phyloP scores from a whole-genome alignment of 2,113 vertebrate genomes.

The Carollia perspicillata region DNA sequence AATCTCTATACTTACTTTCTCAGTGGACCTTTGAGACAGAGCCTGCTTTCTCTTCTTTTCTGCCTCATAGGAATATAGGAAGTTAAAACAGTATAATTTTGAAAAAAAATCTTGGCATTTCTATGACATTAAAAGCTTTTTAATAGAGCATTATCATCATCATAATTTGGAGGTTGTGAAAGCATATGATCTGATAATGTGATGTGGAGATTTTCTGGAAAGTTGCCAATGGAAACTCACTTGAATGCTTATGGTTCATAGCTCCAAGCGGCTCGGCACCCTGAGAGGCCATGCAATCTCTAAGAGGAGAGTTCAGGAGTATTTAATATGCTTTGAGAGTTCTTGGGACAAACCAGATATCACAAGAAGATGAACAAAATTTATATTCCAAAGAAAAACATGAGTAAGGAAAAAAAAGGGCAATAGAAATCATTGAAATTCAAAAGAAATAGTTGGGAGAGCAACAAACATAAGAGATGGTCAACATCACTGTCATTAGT shows the following conservation, averaged over 20 bases:
- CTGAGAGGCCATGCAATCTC: background rate
- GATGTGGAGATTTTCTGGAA: background rate
- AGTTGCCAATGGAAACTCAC: background rate
- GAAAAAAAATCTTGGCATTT: background rate
- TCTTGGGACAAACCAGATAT: background rate
- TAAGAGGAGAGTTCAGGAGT: background rate
- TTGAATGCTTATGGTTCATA: background rate
- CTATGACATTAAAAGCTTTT: slow-evolving; percentile 27
- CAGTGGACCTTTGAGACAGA: background rate
- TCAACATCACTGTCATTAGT: background rate
- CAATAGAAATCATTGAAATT: slow-evolving; percentile 33
- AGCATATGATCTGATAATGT: slow-evolving; percentile 11
- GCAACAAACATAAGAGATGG: background rate
- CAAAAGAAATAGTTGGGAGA: background rate
- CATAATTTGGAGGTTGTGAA: background rate
- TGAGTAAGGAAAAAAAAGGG: background rate
- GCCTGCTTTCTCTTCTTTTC: background rate
- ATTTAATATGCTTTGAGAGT: slow-evolving; percentile 6
- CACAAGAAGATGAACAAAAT: slow-evolving; percentile 22
- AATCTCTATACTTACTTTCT: background rate
- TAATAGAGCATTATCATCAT: slow-evolving; percentile 5
- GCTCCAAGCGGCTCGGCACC: background rate
- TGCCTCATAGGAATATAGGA: background rate
- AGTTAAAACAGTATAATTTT: background rate
- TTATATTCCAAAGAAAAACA: background rate